Evolutionary conservation across 2,797 vertebrate species (phyloP), one percentile per base, ranked within the genome.

Genomic region (Merluccius polli): DNA sequence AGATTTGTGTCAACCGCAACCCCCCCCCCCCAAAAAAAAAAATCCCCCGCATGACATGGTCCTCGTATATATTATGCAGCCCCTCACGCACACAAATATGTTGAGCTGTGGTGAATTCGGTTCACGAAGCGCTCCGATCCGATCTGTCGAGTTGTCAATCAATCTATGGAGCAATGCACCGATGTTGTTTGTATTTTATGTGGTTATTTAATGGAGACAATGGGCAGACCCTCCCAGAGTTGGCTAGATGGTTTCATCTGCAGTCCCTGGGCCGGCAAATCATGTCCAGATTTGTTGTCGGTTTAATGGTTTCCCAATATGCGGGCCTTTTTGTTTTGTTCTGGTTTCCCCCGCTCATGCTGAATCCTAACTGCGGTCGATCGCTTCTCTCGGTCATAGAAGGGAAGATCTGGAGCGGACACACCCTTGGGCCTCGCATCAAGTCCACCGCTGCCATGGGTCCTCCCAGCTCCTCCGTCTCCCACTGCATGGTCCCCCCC

Each of bases 1-100:
- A 78, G 78, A 77, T 79, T 72, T 80, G 38, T 81, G 76, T 81
- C 63, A 77, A 48, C 86, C 63, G 41, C 59, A 27, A 65, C 24
- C n/a, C n/a, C n/a, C n/a, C n/a, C n/a, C n/a, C n/a, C n/a, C n/a
- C n/a, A n/a, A n/a, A 12, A 27, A 24, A 65, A 24, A 59, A 24
- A 59, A n/a, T 11, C 27, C 67, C 13, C 31, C 48, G 32, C 24
- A 78, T 77, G 74, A 75, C 68, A 36, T 36, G 48, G 16, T 44
- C n/a, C 41, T 76, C 74, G 27, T 48, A 5, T 24, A 24, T 21
- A 65, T 29, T 1, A 48, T 36, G 67, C 31, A 27, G 36, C 27
- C n/a, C 24, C n/a, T n/a, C 32, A 24, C 15, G 27, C 72, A 74
- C 73, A 67, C 59, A 27, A 8, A 24, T 15, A 74, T 27, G 73